Conservation (phyloP, 1,140 invertebrate genomes). For the Bombus superbus region DNA sequence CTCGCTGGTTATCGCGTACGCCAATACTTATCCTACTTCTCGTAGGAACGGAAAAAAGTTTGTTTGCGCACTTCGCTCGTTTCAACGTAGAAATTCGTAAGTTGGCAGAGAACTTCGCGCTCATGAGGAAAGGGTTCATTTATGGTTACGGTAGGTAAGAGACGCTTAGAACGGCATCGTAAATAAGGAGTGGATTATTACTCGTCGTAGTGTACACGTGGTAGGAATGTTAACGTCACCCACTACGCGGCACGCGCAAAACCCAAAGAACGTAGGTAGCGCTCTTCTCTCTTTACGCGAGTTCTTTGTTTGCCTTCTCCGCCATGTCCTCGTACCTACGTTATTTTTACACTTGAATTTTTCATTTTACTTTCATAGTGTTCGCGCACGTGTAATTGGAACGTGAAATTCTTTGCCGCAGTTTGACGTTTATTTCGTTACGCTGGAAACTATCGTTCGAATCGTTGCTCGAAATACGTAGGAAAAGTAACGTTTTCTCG, state of each 20-base stretch:
- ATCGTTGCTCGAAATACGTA: not conserved
- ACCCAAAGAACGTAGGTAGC: not conserved
- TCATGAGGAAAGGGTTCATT: slow-evolving; percentile 2
- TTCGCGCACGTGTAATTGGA: not conserved
- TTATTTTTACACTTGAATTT: not conserved
- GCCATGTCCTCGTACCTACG: not conserved
- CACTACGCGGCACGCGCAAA: not conserved
- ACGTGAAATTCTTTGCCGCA: not conserved
- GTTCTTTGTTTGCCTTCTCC: not conserved
- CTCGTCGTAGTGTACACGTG: not conserved
- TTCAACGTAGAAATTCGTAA: slow-evolving; percentile 7
- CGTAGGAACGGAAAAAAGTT: not conserved
- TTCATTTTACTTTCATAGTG: not conserved
- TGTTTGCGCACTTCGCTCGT: not conserved
- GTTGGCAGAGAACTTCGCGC: not conserved
- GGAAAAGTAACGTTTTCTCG: not conserved
- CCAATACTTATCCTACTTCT: not conserved
- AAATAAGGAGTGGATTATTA: slow-evolving; percentile 23
- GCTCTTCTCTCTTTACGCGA: not conserved
- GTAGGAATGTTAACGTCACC: slow-evolving; percentile 12
- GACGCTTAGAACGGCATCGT: slow-evolving; percentile 21
- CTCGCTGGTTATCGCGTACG: slow-evolving; percentile 1
- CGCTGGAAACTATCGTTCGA: too few relatives aligned
- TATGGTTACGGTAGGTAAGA: slow-evolving; percentile 26
- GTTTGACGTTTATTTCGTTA: not conserved